Percentiles rank a stretch among this genome's conserved stretches.
phyloP scores from a whole-genome alignment of 2,797 vertebrate genomes.

The Trichosurus vulpecula region DNA sequence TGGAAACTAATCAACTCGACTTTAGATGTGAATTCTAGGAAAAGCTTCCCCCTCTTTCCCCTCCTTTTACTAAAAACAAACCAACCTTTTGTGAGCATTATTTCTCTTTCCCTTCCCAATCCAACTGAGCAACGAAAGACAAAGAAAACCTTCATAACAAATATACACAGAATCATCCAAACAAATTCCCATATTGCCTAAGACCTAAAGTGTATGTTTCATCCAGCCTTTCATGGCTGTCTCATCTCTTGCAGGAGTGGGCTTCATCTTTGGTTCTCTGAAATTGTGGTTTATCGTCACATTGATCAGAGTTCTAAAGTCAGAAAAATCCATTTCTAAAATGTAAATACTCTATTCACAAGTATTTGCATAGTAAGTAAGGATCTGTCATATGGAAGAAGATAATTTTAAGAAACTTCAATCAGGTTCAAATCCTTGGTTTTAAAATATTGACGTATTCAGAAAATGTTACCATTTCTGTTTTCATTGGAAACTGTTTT shows the following conservation, averaged over 20 bases:
- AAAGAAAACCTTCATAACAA: not conserved
- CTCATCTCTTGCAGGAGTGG: not conserved
- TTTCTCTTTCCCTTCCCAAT: not conserved
- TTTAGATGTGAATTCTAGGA: not conserved
- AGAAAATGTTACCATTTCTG: not conserved
- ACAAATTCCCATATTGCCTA: not conserved
- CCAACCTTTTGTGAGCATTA: not conserved
- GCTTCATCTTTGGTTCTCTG: not conserved
- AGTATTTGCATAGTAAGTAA: not conserved
- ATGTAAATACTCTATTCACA: not conserved
- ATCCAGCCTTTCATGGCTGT: not conserved
- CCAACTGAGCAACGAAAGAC: not conserved
- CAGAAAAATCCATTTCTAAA: not conserved
- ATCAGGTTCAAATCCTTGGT: constrained; percentile 42
- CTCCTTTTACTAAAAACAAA: not conserved
- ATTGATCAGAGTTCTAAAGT: not conserved
- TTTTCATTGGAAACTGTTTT: constrained; percentile 5
- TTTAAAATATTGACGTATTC: constrained; percentile 20
- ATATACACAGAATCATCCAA: not conserved
- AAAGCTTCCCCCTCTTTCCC: not conserved
- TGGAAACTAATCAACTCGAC: constrained; percentile 34
- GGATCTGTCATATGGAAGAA: constrained; percentile 44
- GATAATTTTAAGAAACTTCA: constrained; percentile 26
- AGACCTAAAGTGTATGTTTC: not conserved
- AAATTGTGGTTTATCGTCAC: not conserved